phyloP scores from a whole-genome alignment of 2,888 invertebrate species.

The Conomelus anceps region DNA sequence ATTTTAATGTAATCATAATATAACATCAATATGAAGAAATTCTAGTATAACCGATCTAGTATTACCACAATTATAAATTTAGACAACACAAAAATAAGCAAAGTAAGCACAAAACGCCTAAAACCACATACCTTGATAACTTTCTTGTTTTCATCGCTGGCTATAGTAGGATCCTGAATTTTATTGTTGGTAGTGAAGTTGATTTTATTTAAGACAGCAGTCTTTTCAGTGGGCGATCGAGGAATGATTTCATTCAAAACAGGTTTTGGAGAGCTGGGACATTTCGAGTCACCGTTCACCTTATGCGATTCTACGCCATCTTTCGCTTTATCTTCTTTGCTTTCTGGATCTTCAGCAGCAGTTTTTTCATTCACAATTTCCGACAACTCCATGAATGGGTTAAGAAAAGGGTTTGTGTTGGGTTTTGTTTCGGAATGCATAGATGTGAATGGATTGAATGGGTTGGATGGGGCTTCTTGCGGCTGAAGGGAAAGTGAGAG shows the following conservation, averaged over 20 bases:
- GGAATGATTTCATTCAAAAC: background rate
- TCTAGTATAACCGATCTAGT: too few species aligned
- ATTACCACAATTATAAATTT: too few species aligned
- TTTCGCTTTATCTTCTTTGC: constrained; percentile 40
- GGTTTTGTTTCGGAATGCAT: constrained; percentile 20
- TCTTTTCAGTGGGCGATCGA: background rate
- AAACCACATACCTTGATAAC: background rate
- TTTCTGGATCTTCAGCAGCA: constrained; percentile 34
- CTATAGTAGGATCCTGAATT: constrained; percentile 1
- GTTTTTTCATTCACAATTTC: constrained; percentile 29
- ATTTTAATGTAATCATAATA: too few species aligned
- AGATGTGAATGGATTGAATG: constrained; percentile 34
- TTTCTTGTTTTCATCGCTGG: constrained; percentile 15
- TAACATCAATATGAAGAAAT: too few species aligned
- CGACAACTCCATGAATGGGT: constrained; percentile 41
- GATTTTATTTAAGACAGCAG: background rate
- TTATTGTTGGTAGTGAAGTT: background rate
- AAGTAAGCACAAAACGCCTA: background rate
- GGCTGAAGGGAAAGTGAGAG: constrained; percentile 30
- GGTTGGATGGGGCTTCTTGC: constrained; percentile 37
- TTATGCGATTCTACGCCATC: constrained; percentile 39
- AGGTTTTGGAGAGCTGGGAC: constrained; percentile 25
- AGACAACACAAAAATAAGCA: constrained; percentile 4
- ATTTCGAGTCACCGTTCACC: constrained; percentile 40
- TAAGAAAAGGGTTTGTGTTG: constrained; percentile 38